Conservation (phyloP, 1,140 invertebrate genomes). For the Campodea augens region DNA sequence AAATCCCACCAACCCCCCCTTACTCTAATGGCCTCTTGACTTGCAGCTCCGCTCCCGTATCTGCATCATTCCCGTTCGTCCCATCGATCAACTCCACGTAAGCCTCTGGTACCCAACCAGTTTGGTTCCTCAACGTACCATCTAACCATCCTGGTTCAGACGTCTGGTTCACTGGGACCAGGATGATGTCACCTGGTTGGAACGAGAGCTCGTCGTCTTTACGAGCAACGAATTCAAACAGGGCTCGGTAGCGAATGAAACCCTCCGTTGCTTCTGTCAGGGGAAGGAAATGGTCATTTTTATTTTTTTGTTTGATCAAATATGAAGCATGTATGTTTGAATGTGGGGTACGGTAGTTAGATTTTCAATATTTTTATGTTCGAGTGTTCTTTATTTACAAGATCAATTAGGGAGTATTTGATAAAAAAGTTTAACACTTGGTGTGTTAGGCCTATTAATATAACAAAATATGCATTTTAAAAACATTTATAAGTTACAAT, state of each 20-base stretch:
- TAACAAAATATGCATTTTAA: no score
- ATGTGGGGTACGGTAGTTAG: no score
- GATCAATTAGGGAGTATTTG: no score
- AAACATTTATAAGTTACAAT: no score
- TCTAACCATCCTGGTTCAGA: constrained; percentile 94
- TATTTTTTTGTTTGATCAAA: no score
- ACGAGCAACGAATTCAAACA: constrained; percentile 84
- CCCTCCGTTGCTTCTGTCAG: constrained; percentile 22
- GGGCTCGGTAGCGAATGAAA: constrained; percentile 59
- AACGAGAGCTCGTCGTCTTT: constrained; percentile 88
- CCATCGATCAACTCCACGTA: constrained; percentile 65
- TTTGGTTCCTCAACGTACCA: constrained; percentile 67
- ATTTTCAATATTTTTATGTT: no score
- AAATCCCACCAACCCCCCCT: no score
- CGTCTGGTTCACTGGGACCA: constrained; percentile 62
- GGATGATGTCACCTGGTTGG: constrained; percentile 81
- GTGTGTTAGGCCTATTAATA: no score
- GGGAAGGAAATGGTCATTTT: no score
- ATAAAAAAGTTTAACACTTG: no score
- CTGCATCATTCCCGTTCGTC: constrained; percentile 14
- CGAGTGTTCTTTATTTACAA: no score
- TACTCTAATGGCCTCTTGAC: constrained; percentile 30
- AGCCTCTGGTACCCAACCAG: constrained; percentile 95
- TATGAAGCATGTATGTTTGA: no score
- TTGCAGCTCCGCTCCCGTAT: constrained; percentile 12